A percentile compares a stretch with the other conserved stretches of the same genome.
Conservation (phyloP, 2,797 vertebrate genomes). For the Dicrostonyx torquatus region DNA sequence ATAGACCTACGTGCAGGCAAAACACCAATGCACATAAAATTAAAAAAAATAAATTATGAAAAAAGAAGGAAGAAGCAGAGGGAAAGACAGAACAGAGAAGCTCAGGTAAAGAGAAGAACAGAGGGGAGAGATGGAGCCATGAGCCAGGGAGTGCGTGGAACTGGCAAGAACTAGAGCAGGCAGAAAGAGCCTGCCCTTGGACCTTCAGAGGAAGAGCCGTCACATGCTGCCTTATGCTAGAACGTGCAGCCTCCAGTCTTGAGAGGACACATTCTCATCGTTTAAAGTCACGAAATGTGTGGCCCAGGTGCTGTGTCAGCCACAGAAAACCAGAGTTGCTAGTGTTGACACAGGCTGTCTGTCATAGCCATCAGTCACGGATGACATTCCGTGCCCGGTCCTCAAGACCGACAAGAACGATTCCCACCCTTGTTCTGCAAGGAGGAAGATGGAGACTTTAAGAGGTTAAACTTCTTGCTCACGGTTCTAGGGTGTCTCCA, state of each 20-base stretch:
- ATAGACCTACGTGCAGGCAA: neutral
- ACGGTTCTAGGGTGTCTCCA: neutral
- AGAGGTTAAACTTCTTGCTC: neutral
- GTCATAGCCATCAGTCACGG: neutral
- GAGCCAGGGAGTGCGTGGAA: neutral
- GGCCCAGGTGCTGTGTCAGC: neutral
- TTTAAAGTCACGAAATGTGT: neutral
- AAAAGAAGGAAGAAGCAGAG: neutral
- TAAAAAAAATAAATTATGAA: neutral
- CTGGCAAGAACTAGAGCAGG: neutral
- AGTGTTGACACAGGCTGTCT: neutral
- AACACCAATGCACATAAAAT: neutral
- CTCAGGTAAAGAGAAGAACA: neutral
- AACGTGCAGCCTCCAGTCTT: neutral
- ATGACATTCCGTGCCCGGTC: neutral
- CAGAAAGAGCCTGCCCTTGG: neutral
- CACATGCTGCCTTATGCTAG: neutral
- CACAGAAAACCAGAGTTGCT: neutral
- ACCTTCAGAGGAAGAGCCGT: neutral
- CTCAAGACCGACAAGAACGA: neutral
- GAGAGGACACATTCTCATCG: neutral
- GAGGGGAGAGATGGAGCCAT: rapidly evolving
- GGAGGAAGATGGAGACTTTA: neutral
- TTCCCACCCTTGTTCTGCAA: neutral
- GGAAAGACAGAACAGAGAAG: neutral